Conservation (phyloP, 2,888 invertebrate species). For the Stictocephala bisonia region DNA sequence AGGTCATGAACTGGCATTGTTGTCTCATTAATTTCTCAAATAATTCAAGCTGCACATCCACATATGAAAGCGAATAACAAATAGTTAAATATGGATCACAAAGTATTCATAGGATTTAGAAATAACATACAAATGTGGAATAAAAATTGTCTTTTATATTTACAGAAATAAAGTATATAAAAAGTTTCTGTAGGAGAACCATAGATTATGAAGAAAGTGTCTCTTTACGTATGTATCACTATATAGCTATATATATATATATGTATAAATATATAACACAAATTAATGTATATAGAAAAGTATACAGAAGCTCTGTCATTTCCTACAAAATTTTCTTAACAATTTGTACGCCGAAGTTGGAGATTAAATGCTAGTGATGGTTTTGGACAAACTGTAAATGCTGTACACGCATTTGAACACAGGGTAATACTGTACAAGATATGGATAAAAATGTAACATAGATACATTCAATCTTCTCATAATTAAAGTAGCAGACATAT, state of each 20-base stretch:
- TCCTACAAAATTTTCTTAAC: constrained; percentile 15
- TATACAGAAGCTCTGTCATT: constrained; percentile 40
- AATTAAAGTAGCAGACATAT: no score
- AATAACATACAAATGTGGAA: constrained; percentile 22
- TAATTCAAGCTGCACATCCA: no score
- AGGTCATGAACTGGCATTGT: no score
- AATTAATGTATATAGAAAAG: constrained; percentile 49
- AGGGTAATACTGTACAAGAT: constrained; percentile 27
- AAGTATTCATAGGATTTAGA: background rate
- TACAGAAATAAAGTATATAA: constrained; percentile 58
- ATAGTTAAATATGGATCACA: no score
- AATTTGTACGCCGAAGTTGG: constrained; percentile 30
- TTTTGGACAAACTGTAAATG: constrained; percentile 23
- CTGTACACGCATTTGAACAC: constrained; percentile 24
- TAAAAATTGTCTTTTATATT: constrained; percentile 54
- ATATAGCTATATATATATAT: constrained; percentile 42
- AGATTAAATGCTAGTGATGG: no score
- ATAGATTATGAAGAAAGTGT: constrained; percentile 46
- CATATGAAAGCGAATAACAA: no score
- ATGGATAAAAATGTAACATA: no score
- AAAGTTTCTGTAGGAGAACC: constrained; percentile 49
- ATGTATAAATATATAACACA: constrained; percentile 51
- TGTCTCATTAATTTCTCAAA: no score
- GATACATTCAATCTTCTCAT: no score
- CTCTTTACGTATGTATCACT: constrained; percentile 46